Conservation (phyloP, 2,888 invertebrate species). For the Ophioninae sp. region DNA sequence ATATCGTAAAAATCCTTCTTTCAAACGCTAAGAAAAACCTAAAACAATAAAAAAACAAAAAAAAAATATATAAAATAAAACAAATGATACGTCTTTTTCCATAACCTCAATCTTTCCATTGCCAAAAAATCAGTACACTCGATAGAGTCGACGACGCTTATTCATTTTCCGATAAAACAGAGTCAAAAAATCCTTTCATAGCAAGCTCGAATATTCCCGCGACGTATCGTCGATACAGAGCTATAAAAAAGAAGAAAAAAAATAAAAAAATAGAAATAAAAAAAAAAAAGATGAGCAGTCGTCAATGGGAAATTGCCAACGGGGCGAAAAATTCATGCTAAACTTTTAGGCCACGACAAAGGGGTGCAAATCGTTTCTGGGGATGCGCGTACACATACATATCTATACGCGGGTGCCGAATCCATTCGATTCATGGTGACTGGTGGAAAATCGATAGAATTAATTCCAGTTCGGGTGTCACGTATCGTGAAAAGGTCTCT, state of each 20-base stretch:
- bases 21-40: no score
- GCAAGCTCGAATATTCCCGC: background rate
- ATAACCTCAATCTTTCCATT: background rate
- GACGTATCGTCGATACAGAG: background rate
- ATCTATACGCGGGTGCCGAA: background rate
- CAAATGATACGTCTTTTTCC: background rate
- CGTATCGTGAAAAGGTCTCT: conserved; percentile 35
- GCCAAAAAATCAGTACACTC: background rate
- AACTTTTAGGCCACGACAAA: conserved; percentile 2
- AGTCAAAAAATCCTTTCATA: background rate
- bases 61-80: no score
- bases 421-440: conserved; percentile 11
- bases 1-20: no score
- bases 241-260: background rate
- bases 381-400: background rate
- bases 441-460: conserved; percentile 36
- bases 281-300: conserved; percentile 1
- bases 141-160: background rate
- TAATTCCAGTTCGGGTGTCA: conserved; percentile 48
- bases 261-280: background rate
- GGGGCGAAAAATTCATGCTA: conserved; percentile 11
- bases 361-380: conserved; percentile 45
- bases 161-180: background rate
- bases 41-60: no score
- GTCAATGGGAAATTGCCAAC: conserved; percentile 14